Base-by-base conservation (phyloP, 2,797 vertebrate genomes). In the Sternotherus odoratus region DNA sequence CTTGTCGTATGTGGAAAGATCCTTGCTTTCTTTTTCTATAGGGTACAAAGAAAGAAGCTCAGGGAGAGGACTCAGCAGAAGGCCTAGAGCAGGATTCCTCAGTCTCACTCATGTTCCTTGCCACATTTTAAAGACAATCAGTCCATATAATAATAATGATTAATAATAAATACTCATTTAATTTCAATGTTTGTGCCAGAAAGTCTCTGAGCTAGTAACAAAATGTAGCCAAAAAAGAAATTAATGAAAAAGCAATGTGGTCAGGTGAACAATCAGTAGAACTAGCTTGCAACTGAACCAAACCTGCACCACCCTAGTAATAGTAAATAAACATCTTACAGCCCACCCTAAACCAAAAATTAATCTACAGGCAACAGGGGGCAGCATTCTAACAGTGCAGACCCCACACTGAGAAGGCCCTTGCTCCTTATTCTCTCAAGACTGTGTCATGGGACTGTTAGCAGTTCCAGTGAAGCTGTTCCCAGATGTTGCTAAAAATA, bases 11-110 rank as follows among this genome's bases (percentile, higher is more conserved):
- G 84, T 21, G 28, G 85, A 93, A 85, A 93, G 39, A 84, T 85
- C 92, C 56, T 94, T 92, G 24, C 83, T 95, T 88, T 95, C 92
- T 88, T 96, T 93, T 66, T 92, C 97, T 98, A 84, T 93, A 53
- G 24, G 21, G 2, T 72, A 79, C 92, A 54, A 36, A 85, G 3
- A 86, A 39, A 11, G 12, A 84, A 86, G n/a, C 28, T 24, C 77
- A 90, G 66, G 87, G 10, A 30, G 2, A 90, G 51, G 2, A 78
- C 7, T 26, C 39, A 92, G 26, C 36, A 36, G 48, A 85, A 85
- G 8, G 9, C 5, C 1, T 51, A 79, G 48, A 80, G 54, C 33
- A 39, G 54, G 57, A 24, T 50, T 51, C 33, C 36, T 54, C n/a
- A 78, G 57, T 8, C 19, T 17, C 91, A 82, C 26, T 46, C 0